Base-by-base conservation (phyloP, 2,888 invertebrate species). In the Herminia tarsipennalis region DNA sequence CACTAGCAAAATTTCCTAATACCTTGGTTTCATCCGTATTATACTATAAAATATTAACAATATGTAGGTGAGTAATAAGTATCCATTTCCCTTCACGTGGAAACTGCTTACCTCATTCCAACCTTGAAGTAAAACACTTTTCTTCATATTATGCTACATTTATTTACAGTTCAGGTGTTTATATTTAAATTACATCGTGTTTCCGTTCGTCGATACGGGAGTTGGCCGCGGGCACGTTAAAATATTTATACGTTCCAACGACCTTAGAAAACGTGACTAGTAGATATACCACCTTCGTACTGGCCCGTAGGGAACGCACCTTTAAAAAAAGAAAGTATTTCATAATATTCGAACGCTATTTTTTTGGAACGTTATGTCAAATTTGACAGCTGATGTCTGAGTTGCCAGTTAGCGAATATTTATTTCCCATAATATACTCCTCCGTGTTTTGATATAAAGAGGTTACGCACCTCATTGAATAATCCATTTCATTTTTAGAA, bases 241-340 rank as follows among this genome's bases (percentile, higher is more conserved):
- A 81, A 77, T 83, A 79, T 83, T 82, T 78, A n/a, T n/a, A 83
- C 73, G 64, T 66, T 59, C 50, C 55, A 50, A 52, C 56, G 65
- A 59, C 61, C 70, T 76, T 70, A 73, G 29, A 25, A 40, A 33
- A 51, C 45, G 48, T 44, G 38, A 47, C 45, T 37, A 40, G 35
- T 49, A 37, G n/a, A 20, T 29, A 18, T 10, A 28, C 30, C 16
- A 25, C 21, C 29, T 18, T 16, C n/a, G 16, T 33, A 47, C 35
- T 36, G 37, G 33, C 24, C 28, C 41, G 8, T 9, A 18, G 50
- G 38, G 44, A 44, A 34, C 30, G 16, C 17, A 5, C 6, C 2
- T 9, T 22, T 17, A 5, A 25, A 37, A 40, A 32, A 37, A 37
- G 28, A 47, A 16, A 10, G 21, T 1, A 8, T 20, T 9, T 24